Evolutionary conservation across 2,888 invertebrate genomes (phyloP).

Genomic region (Isotomurus palustris): DNA sequence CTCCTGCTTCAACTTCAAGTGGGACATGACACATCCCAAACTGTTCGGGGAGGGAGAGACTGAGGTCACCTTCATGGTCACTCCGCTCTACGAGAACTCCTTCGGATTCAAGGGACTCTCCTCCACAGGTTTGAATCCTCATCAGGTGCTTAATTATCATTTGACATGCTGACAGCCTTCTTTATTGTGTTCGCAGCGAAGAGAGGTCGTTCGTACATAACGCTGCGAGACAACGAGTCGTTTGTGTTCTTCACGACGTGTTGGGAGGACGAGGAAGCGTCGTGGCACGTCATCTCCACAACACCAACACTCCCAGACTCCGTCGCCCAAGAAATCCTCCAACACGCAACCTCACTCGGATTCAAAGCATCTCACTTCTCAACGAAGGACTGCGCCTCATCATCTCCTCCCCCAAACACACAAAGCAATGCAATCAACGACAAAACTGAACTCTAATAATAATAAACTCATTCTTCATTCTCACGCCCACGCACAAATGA

Average conservation of each 20-base stretch:
- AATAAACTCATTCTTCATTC: too few relatives aligned
- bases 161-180: neutral
- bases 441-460: too few relatives aligned
- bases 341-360: neutral
- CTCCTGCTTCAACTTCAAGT: neutral
- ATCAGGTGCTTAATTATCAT: neutral
- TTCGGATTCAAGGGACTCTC: slow-evolving; percentile 1
- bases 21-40: neutral
- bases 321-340: neutral
- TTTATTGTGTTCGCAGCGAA: neutral
- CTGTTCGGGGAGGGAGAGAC: slow-evolving; percentile 1
- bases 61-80: neutral
- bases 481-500: too few relatives aligned
- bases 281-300: slow-evolving; percentile 3
- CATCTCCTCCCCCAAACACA: too few relatives aligned
- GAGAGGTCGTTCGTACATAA: neutral
- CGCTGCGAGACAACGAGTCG: neutral
- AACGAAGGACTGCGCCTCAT: too few relatives aligned
- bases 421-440: too few relatives aligned
- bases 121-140: neutral
- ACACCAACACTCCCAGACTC: neutral
- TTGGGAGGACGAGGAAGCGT: slow-evolving; percentile 4
- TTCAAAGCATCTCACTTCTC: too few relatives aligned
- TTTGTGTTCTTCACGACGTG: slow-evolving; percentile 9
- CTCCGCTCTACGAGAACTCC: neutral